Conservation (phyloP, 2,797 vertebrate genomes). For the Oreortyx pictus region DNA sequence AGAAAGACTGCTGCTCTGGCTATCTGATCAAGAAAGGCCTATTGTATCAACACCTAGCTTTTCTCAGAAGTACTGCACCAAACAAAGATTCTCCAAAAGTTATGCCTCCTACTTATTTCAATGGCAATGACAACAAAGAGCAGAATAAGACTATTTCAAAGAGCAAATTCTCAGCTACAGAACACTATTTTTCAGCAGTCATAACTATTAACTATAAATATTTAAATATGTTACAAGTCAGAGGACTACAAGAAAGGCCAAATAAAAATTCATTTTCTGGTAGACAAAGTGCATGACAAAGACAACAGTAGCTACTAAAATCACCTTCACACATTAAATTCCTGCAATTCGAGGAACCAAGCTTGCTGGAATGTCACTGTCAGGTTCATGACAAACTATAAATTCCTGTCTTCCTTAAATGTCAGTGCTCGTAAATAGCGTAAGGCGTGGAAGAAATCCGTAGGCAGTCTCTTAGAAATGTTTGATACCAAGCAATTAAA, state of each 20-base stretch:
- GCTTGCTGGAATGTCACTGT: neutral
- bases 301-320: neutral
- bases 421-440: neutral
- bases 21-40: neutral
- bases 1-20: neutral
- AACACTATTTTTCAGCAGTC: no score
- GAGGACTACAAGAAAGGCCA: neutral
- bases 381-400: neutral
- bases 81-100: no score
- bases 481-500: neutral
- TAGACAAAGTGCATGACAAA: neutral
- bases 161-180: no score
- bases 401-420: neutral
- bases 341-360: neutral
- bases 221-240: neutral
- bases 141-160: no score
- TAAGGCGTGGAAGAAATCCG: neutral
- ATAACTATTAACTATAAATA: neutral
- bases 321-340: neutral
- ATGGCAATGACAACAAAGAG: no score
- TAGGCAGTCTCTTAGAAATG: neutral
- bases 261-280: neutral
- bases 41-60: neutral
- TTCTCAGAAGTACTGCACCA: neutral
- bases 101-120: no score